Conservation (phyloP, 2,888 invertebrate species). For the Aporophyla lueneburgensis region DNA sequence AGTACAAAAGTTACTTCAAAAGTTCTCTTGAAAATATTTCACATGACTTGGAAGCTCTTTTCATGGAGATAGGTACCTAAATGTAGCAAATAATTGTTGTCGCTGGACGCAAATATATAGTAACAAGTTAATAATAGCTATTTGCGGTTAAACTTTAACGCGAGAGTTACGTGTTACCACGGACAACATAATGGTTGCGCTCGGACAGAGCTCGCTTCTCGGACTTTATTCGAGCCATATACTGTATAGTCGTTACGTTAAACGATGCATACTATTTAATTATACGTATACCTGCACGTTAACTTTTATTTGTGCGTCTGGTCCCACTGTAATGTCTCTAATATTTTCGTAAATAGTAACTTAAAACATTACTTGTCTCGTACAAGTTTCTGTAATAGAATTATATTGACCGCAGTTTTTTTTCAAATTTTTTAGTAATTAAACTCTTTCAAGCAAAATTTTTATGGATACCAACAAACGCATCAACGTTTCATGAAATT, state of each 20-base stretch:
- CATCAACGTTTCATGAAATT: not conserved
- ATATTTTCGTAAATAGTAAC: slow-evolving; percentile 5
- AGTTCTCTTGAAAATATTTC: slow-evolving; percentile 22
- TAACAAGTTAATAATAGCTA: slow-evolving; percentile 44
- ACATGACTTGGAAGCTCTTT: not conserved
- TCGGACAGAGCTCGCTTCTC: slow-evolving; percentile 30
- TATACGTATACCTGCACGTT: slow-evolving; percentile 39
- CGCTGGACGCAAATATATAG: slow-evolving; percentile 14
- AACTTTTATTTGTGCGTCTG: slow-evolving; percentile 35
- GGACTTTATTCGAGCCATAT: slow-evolving; percentile 42
- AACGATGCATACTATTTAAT: slow-evolving; percentile 58
- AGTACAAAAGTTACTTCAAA: slow-evolving; percentile 18
- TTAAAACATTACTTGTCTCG: slow-evolving; percentile 15
- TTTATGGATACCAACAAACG: not conserved
- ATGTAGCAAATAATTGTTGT: slow-evolving; percentile 7
- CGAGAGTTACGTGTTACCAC: slow-evolving; percentile 33
- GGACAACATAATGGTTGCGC: slow-evolving; percentile 37
- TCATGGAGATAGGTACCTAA: not conserved
- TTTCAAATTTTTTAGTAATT: slow-evolving; percentile 20
- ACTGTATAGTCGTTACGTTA: slow-evolving; percentile 48
- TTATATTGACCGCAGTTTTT: slow-evolving; percentile 14
- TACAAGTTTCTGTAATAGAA: slow-evolving; percentile 6
- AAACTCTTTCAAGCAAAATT: slow-evolving; percentile 14
- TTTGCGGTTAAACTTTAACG: slow-evolving; percentile 53
- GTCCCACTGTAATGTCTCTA: slow-evolving; percentile 6